Percentiles rank a stretch among this genome's conserved stretches.
Conservation (phyloP, 2,113 vertebrate species). For the Apteryx mantelli region DNA sequence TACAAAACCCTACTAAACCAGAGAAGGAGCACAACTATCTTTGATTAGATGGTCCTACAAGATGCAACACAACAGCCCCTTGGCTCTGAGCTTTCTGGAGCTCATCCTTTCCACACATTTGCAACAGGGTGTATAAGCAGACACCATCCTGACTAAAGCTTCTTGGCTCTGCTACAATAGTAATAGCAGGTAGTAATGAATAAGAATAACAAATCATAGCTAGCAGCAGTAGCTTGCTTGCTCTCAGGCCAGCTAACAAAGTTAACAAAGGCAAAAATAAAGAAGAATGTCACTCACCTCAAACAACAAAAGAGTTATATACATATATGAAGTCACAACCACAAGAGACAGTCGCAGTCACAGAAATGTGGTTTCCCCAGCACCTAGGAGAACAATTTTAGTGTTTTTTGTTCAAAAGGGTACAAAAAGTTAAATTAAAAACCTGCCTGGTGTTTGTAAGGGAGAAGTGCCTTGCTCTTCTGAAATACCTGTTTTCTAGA, state of each 20-base stretch:
- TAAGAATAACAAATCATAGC: neutral
- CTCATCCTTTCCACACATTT: neutral
- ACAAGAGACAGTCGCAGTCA: fast-evolving
- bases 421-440: neutral
- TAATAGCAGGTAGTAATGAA: neutral
- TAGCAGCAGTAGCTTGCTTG: neutral
- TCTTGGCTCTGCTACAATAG: neutral
- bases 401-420: neutral
- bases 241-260: neutral
- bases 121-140: neutral
- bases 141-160: neutral
- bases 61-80: neutral
- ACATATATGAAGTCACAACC: neutral
- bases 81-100: neutral
- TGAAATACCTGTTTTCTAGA: neutral
- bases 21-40: neutral
- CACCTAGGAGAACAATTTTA: neutral
- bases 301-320: neutral
- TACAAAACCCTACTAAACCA: neutral
- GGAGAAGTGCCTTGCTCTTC: neutral
- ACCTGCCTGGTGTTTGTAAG: neutral
- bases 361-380: neutral
- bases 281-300: neutral
- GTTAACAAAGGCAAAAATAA: neutral
- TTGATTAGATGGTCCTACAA: neutral